Evolutionary conservation across 2,888 invertebrate genomes (phyloP).

Genomic region (Zygaena filipendulae): DNA sequence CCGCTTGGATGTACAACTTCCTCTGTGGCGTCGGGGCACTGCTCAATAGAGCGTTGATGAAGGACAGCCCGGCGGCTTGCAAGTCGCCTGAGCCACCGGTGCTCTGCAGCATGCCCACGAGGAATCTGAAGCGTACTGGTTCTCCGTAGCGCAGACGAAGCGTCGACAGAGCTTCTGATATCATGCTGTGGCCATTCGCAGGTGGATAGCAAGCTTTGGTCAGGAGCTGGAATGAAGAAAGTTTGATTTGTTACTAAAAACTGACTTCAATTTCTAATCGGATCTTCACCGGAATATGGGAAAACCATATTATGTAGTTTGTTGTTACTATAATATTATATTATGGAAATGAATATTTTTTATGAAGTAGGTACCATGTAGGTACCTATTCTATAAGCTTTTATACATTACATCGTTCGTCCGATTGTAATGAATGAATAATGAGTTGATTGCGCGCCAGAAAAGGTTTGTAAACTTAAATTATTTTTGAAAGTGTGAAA

Average conservation of each 20-base stretch:
- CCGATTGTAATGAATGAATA: no score
- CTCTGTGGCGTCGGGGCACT: constrained; percentile 81
- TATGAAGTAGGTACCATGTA: no score
- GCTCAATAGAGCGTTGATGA: constrained; percentile 85
- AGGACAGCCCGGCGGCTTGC: constrained; percentile 82
- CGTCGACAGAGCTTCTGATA: constrained; percentile 92
- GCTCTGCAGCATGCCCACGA: constrained; percentile 89
- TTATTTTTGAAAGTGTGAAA: no score
- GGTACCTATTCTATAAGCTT: no score
- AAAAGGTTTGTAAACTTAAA: no score
- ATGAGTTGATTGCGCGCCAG: no score
- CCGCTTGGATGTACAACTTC: constrained; percentile 86
- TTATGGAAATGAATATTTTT: no score
- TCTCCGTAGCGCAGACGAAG: constrained; percentile 89
- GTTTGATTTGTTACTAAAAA: neutral
- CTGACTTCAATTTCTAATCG: neutral
- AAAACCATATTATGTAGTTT: no score
- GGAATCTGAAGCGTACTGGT: constrained; percentile 90
- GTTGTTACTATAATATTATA: no score
- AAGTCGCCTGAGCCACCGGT: constrained; percentile 78
- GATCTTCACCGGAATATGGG: no score
- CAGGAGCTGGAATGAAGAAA: constrained; percentile 71
- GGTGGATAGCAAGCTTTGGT: constrained; percentile 84
- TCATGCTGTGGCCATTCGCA: constrained; percentile 82
- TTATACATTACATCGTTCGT: no score